A percentile compares a stretch with the other conserved stretches of the same genome.
These are phyloP conservation scores for Andrena flavipes DNA, from an alignment of 2,888 invertebrate species.

Conservation along the genomic window DNA sequence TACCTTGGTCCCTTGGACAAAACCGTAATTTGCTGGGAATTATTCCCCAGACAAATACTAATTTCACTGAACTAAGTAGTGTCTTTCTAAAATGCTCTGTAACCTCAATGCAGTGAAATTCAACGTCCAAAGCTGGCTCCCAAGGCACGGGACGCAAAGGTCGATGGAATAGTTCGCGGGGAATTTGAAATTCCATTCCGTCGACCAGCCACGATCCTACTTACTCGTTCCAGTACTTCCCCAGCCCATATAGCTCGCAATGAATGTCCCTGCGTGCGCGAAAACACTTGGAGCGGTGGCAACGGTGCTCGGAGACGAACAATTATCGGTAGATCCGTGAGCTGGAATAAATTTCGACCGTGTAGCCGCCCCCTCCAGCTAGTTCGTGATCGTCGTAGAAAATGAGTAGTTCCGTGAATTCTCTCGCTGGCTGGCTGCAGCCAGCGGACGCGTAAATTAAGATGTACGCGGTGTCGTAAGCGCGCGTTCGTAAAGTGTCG, in stretches of 20 bases:
- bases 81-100: not conserved
- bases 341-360: conserved; percentile 73
- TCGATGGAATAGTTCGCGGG: conserved; percentile 24
- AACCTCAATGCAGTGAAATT: not conserved
- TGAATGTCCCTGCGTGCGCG: conserved; percentile 52
- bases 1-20: too few relatives aligned
- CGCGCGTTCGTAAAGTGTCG: conserved; percentile 19
- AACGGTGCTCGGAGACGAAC: conserved; percentile 47
- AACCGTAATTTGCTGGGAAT: too few relatives aligned
- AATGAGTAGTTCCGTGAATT: conserved; percentile 49
- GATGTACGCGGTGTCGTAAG: conserved; percentile 40
- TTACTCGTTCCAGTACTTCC: conserved; percentile 20
- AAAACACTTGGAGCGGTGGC: conserved; percentile 60
- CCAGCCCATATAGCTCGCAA: conserved; percentile 6
- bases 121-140: not conserved
- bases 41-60: too few relatives aligned
- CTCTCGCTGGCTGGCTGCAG: not conserved
- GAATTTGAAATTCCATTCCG: conserved; percentile 44
- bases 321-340: conserved; percentile 74
- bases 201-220: not conserved
- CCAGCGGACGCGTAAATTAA: conserved; percentile 57
- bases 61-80: too few relatives aligned
- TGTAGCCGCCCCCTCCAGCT: conserved; percentile 13
- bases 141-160: not conserved
- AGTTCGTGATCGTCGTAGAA: conserved; percentile 42